These are phyloP conservation scores for Cataglyphis hispanica DNA, from an alignment of 1,140 invertebrate genomes.

Conservation along the genomic window DNA sequence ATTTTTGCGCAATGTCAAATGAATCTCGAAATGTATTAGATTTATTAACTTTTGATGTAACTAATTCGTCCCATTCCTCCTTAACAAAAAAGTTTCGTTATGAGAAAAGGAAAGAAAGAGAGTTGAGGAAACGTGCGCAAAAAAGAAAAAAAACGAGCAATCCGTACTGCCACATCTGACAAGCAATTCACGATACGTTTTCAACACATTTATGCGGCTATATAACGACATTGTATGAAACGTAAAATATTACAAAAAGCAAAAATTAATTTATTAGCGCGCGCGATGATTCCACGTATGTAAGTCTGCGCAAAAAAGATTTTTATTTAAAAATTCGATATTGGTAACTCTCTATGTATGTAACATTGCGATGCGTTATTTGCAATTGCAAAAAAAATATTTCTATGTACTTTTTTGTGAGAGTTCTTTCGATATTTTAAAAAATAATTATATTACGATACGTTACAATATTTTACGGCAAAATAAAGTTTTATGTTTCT, in stretches of 20 bases:
- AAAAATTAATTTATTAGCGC: conserved; percentile 18
- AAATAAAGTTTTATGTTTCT: conserved; percentile 3
- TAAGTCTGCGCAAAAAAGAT: conserved; percentile 7
- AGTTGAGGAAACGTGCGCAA: conserved; percentile 20
- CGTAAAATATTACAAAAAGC: conserved; percentile 6
- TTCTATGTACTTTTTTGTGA: neutral
- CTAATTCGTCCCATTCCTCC: no score
- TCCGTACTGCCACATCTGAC: conserved; percentile 25
- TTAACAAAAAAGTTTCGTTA: neutral
- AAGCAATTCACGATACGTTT: conserved; percentile 46
- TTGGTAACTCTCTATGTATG: neutral
- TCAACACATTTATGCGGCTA: conserved; percentile 1
- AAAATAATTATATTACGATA: conserved; percentile 15
- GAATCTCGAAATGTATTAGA: no score
- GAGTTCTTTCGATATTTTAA: neutral
- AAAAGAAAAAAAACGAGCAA: conserved; percentile 29
- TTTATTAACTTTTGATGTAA: no score
- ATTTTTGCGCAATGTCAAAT: no score
- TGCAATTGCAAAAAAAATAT: neutral
- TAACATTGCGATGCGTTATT: neutral
- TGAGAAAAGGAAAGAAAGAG: neutral
- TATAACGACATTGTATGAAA: neutral
- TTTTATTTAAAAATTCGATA: neutral
- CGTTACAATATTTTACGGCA: neutral
- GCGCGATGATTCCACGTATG: neutral